Evolutionary conservation across 1,140 invertebrate genomes (phyloP).

Genomic region (Brachionus angularis): DNA sequence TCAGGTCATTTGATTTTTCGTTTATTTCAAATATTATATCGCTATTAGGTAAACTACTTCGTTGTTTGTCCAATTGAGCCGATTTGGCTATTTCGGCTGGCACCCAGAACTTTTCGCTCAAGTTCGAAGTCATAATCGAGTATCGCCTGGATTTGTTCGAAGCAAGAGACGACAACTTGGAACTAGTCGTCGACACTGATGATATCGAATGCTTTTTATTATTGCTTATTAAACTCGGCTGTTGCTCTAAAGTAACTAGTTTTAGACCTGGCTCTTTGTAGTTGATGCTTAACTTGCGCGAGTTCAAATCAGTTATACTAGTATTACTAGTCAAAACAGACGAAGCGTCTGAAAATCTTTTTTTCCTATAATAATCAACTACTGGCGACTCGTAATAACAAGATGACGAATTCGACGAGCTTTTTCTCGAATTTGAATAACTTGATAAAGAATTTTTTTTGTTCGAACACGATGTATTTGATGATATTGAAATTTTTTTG

Average conservation of each 20-base stretch:
- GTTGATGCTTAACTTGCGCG: conserved; percentile 9
- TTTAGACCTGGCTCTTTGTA: conserved; percentile 9
- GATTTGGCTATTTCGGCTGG: conserved; percentile 8
- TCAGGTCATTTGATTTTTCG: conserved; percentile 4
- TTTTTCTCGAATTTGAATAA: conserved; percentile 13
- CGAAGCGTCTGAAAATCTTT: conserved; percentile 23
- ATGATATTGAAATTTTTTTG: no score
- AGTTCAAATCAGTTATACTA: conserved; percentile 11
- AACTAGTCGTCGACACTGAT: background rate
- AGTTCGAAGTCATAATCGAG: background rate
- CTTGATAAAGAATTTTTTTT: conserved; percentile 33
- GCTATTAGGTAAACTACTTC: conserved; percentile 7
- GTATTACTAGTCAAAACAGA: conserved; percentile 3
- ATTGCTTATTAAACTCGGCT: background rate
- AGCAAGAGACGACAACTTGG: background rate
- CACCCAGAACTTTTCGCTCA: conserved; percentile 25
- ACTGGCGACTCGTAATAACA: conserved; percentile 7
- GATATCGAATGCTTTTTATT: conserved; percentile 3
- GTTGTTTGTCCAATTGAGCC: conserved; percentile 15
- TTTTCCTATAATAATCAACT: conserved; percentile 20
- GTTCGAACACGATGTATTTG: background rate
- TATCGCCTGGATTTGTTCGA: background rate
- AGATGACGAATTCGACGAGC: conserved; percentile 13
- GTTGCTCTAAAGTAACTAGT: conserved; percentile 13
- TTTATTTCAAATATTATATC: background rate